These are phyloP conservation scores for Pseudochromis fuscus DNA, from an alignment of 2,797 vertebrate species.

Conservation along the genomic window DNA sequence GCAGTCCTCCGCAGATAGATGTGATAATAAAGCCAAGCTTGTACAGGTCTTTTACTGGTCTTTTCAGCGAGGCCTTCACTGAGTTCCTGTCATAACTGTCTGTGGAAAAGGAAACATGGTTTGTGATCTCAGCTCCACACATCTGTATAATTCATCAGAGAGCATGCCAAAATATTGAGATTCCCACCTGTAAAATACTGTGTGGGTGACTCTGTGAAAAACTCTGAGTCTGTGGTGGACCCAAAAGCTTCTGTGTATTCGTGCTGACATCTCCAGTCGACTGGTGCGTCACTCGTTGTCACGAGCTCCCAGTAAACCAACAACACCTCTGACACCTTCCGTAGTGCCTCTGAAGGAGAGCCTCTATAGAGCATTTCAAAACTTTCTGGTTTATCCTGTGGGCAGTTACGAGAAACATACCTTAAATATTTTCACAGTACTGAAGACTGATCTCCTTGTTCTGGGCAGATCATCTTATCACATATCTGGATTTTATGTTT, in stretches of 20 bases:
- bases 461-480: not conserved
- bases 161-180: constrained; percentile 7
- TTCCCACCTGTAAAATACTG: constrained; percentile 72
- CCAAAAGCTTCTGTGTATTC: constrained; percentile 77
- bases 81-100: constrained; percentile 72
- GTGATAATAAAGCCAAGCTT: constrained; percentile 81
- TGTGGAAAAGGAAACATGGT: constrained; percentile 59
- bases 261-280: constrained; percentile 85
- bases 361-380: constrained; percentile 80
- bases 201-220: constrained; percentile 47
- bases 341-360: constrained; percentile 80
- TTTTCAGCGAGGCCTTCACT: constrained; percentile 67
- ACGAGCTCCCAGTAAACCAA: constrained; percentile 83
- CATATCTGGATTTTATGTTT: constrained; percentile 14
- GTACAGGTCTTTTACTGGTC: constrained; percentile 70
- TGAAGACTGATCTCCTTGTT: constrained; percentile 22
- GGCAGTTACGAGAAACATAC: constrained; percentile 34
- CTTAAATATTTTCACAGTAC: constrained; percentile 15
- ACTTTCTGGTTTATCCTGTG: constrained; percentile 82
- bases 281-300: constrained; percentile 67
- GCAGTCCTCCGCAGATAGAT: constrained; percentile 80
- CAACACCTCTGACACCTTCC: constrained; percentile 79
- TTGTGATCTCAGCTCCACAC: constrained; percentile 29
- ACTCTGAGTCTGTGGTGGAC: constrained; percentile 71
- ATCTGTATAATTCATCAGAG: constrained; percentile 39